Base-by-base conservation (phyloP, 1,140 invertebrate species). In the Drosophila fuyamai region DNA sequence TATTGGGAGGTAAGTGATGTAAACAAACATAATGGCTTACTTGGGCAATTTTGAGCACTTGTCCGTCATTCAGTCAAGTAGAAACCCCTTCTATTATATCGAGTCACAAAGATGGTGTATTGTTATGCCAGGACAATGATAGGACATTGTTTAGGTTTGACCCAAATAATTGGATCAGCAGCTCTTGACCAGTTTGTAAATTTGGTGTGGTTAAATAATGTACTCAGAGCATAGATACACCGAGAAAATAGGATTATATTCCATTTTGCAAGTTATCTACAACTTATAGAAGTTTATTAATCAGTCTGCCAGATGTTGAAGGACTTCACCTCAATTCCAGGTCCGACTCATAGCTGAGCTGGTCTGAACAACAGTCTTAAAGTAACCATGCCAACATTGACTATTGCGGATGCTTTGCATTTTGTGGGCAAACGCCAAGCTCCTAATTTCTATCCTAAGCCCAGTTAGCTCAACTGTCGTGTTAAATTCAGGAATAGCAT, bases 1-100 rank as follows among this genome's bases (percentile, higher is more conserved):
- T 95, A 95, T 79, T 92, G 94, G 51, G 92, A 94, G 92, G 94
- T 95, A 91, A 93, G 93, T 93, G 40, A 35, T 44, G 51, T 12
- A 23, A 10, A 35, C 41, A 14, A 55, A 35, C 41, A 14, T 67
- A 14, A 48, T 16, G 6, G 12, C 16, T 29, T 32, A 53, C 44
- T 27, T 46, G 18, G 23, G 51, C n/a, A 1, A 18, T 43, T 63
- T 27, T 35, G 1, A 2, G 1, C 1, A 10, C 16, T n/a, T 23
- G 32, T 66, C 38, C 27, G 36, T n/a, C 36, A 51, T 44, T 50
- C 36, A 23, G 38, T 16, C 47, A 36, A 35, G 36, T 23, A n/a
- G 16, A 35, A 55, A 12, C 14, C 13, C 18, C 10, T 7, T 2
- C n/a, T 14, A 35, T 43, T 66, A 23, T 66, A 4, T 13, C 5